These are phyloP conservation scores for Lanius ludovicianus DNA, from an alignment of 2,113 vertebrate species.

Conservation along the genomic window DNA sequence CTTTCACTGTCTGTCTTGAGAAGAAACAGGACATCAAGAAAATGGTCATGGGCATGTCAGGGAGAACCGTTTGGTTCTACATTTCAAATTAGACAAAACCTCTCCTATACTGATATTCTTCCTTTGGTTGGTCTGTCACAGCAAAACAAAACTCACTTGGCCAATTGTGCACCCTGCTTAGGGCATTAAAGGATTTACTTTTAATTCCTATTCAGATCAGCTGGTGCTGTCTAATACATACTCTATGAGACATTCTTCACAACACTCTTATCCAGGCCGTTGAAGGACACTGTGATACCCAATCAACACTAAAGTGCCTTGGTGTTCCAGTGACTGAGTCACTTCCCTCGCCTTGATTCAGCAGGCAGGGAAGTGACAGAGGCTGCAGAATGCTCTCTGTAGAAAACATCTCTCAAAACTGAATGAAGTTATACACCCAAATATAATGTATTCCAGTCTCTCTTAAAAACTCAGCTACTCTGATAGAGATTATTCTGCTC, in stretches of 20 bases:
- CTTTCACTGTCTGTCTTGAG: neutral
- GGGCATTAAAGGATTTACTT: neutral
- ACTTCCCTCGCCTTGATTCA: neutral
- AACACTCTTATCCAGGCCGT: neutral
- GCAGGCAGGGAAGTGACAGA: neutral
- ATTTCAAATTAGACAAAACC: neutral
- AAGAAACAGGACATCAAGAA: neutral
- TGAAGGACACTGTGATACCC: neutral
- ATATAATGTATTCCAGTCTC: neutral
- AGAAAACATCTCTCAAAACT: neutral
- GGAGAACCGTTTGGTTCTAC: neutral
- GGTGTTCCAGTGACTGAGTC: neutral
- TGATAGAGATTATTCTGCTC: neutral
- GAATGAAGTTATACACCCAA: neutral
- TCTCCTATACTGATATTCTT: neutral
- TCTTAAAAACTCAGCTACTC: neutral
- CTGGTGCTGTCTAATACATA: neutral
- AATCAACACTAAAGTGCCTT: neutral
- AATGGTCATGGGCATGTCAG: neutral
- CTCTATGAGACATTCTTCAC: neutral
- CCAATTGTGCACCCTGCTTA: neutral
- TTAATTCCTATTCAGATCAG: neutral
- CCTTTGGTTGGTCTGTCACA: neutral
- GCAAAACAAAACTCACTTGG: neutral
- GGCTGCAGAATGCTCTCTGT: neutral